Percentiles rank a stretch among this genome's conserved stretches.
These are phyloP conservation scores for Hypercompe scribonia DNA, from an alignment of 2,888 invertebrate genomes.

Conservation along the genomic window DNA sequence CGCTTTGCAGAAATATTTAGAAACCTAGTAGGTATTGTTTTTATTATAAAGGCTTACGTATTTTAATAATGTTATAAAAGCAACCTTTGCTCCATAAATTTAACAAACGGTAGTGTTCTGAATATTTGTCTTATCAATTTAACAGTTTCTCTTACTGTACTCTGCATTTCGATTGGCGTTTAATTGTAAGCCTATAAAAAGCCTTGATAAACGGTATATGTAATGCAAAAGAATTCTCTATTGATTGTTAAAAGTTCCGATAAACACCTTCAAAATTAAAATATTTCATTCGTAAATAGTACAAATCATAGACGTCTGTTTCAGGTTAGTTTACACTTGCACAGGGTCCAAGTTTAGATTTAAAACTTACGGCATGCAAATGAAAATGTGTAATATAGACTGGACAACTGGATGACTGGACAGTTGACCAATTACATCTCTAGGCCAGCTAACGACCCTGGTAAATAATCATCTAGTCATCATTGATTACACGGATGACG, in stretches of 20 bases:
- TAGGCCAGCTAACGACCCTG: no score
- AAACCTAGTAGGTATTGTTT: neutral
- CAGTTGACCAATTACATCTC: no score
- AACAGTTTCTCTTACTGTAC: neutral
- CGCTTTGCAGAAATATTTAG: neutral
- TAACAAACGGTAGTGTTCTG: neutral
- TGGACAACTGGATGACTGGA: no score
- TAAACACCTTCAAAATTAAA: neutral
- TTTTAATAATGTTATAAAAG: neutral
- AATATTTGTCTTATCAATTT: neutral
- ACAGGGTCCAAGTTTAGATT: neutral
- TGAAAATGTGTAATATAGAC: no score
- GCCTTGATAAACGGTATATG: neutral
- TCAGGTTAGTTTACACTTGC: neutral
- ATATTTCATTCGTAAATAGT: neutral
- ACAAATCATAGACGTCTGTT: neutral
- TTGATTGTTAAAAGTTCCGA: neutral
- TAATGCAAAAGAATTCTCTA: neutral
- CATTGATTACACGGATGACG: no score
- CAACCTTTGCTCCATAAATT: neutral
- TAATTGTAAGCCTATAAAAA: neutral
- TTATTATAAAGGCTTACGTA: neutral
- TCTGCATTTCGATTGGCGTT: neutral
- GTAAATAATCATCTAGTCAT: no score
- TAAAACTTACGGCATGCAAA: no score